Percentiles rank a stretch among this genome's conserved stretches.
These are phyloP conservation scores for Cephalotes varians DNA, from an alignment of 2,888 invertebrate species.

Conservation along the genomic window DNA sequence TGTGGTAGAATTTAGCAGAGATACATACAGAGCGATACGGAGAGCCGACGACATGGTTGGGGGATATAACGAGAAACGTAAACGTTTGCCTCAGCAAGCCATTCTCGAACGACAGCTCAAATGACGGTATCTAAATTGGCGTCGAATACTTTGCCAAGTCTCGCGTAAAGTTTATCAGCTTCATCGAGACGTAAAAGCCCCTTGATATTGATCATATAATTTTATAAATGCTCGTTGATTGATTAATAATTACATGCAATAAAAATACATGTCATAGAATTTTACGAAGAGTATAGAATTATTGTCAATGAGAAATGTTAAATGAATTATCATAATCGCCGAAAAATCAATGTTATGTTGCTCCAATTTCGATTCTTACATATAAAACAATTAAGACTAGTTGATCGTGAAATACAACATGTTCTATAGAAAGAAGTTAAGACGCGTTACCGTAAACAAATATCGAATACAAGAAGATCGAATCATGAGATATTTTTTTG, in stretches of 20 bases:
- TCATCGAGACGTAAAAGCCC: constrained; percentile 25
- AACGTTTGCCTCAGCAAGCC: constrained; percentile 68
- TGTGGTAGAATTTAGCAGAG: constrained; percentile 54
- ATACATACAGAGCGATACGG: constrained; percentile 34
- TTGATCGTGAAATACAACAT: background rate
- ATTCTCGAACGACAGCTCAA: constrained; percentile 50
- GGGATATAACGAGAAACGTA: constrained; percentile 75
- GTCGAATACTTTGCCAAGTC: constrained; percentile 42
- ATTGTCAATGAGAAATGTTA: background rate
- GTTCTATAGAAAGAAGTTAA: background rate
- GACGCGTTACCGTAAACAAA: constrained; percentile 21
- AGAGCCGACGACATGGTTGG: constrained; percentile 44
- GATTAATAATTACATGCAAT: background rate
- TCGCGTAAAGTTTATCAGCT: constrained; percentile 45
- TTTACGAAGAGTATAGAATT: background rate
- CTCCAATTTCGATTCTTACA: background rate
- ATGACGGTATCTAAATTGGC: constrained; percentile 44
- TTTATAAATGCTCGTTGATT: background rate
- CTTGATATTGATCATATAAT: constrained; percentile 18
- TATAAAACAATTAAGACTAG: background rate
- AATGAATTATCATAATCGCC: background rate
- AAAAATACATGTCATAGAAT: background rate
- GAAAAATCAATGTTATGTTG: background rate
- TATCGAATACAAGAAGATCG: constrained; percentile 27
- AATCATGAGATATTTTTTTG: background rate